phyloP scores from a whole-genome alignment of 2,113 vertebrate genomes.

The Pyxicephalus adspersus region DNA sequence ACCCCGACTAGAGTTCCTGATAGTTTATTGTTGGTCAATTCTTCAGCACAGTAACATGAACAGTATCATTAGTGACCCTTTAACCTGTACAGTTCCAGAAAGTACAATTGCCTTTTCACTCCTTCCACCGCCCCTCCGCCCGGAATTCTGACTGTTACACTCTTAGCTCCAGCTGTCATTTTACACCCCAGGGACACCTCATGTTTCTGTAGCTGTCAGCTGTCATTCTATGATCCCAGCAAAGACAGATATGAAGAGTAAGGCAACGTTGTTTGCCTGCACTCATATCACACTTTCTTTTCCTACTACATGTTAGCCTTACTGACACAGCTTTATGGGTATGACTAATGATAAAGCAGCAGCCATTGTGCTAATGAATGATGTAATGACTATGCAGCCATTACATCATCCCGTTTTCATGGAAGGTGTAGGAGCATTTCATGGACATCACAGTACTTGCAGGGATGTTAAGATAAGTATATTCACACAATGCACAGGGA shows the following conservation, averaged over 20 bases:
- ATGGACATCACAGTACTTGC: background rate
- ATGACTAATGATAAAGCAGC: too few relatives aligned
- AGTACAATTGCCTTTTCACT: background rate
- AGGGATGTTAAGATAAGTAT: background rate
- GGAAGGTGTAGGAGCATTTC: background rate
- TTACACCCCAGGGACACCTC: conserved; percentile 29
- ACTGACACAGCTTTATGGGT: background rate
- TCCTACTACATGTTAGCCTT: background rate
- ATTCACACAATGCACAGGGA: too few relatives aligned
- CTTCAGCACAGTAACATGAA: too few relatives aligned
- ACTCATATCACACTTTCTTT: background rate
- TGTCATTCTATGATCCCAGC: background rate
- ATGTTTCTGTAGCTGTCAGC: conserved; percentile 34
- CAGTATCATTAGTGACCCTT: background rate
- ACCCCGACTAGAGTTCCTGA: too few relatives aligned
- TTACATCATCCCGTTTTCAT: background rate
- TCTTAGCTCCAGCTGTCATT: conserved; percentile 26
- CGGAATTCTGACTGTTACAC: background rate
- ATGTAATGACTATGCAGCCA: background rate
- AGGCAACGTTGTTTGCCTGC: background rate
- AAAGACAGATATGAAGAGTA: background rate
- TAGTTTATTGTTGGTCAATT: too few relatives aligned
- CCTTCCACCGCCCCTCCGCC: background rate
- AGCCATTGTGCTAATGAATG: too few relatives aligned
- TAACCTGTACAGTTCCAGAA: background rate